Base-by-base conservation (phyloP, 2,797 vertebrate genomes). In the Gymnoscopelus braueri region DNA sequence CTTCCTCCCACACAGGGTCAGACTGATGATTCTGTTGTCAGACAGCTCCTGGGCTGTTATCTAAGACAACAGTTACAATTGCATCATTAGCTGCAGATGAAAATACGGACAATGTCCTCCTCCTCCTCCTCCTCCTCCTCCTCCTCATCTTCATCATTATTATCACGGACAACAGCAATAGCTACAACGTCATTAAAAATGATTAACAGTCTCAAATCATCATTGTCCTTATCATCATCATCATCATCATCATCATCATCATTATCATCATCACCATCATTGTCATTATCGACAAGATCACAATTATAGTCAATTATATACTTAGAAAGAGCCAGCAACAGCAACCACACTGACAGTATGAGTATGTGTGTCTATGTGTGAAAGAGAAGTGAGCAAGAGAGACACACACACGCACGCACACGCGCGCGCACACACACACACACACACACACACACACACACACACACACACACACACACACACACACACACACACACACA, bases 31-130 rank as follows among this genome's bases (percentile, higher is more conserved):
- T 70, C 96, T 96, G 93, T 99, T 99, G 89, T 99, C 98, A 0
- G 97, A 98, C 83, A 99, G 94, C 90, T 99, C 97, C 90, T 98
- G 97, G 60, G 97, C 97, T 63, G 97, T 95, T 77, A 99, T 96
- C 98, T 99, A 89, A 85, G 85, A 77, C 39, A 79, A 75, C 56
- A 77, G 35, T 65, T 44, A 76, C 32, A 76, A 15, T 70, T 70
- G 32, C 60, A 83, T 74, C 69, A 82, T 71, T 65, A 80, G 35
- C 29, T 44, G 54, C 48, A 66, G 8, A 60, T 54, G 53, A 50
- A 79, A 74, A 73, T 24, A 65, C 52, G 68, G 58, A 48, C 14
- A 72, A 53, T 44, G 23, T 49, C 59, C 23, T 13, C 10, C 12
- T 48, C 24, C 8, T 49, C 59, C 12, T 23, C 10, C n/a, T n/a